Conservation (phyloP, 2,888 invertebrate genomes). For the Loripinus fragilis region DNA sequence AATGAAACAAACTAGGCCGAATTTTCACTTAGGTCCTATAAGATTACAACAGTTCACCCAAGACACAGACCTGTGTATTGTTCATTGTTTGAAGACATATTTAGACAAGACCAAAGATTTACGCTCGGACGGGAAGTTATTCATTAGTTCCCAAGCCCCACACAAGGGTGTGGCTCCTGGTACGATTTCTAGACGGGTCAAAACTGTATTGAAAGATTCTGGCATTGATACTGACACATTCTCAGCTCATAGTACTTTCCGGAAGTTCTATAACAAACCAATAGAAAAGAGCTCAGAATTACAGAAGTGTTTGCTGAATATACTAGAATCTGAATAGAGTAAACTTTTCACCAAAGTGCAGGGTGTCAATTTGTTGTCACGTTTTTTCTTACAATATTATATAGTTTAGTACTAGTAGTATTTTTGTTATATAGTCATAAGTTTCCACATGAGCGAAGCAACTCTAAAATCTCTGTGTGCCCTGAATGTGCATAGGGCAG, state of each 20-base stretch:
- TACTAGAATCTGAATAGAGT: not conserved
- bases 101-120: not conserved
- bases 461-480: no score
- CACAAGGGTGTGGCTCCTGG: not conserved
- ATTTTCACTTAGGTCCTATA: not conserved
- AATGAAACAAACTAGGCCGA: not conserved
- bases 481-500: conserved; percentile 8
- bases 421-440: no score
- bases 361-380: no score
- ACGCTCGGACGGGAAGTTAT: not conserved
- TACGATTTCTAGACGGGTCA: not conserved
- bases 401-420: no score
- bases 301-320: not conserved
- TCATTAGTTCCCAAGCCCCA: not conserved
- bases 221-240: not conserved
- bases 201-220: not conserved
- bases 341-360: not conserved
- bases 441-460: no score
- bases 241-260: not conserved
- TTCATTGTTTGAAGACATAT: not conserved
- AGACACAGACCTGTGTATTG: not conserved
- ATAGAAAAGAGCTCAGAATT: not conserved
- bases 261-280: not conserved
- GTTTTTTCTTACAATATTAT: no score
- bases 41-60: not conserved